Evolutionary conservation across 2,888 invertebrate genomes (phyloP).

Genomic region (Drosophila gaucha): DNA sequence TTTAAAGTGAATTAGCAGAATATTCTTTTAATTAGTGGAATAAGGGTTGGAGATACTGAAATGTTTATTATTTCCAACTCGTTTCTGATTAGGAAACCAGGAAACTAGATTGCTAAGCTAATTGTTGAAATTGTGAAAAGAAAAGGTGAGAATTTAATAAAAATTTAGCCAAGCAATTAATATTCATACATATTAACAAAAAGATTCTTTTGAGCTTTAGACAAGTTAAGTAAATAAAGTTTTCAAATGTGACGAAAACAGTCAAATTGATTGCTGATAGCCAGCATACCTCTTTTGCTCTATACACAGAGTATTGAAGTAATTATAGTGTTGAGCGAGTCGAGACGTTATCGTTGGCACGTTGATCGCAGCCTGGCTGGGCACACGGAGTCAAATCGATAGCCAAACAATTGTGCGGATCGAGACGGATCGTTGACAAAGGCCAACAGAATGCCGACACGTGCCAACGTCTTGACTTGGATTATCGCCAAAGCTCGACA

Average conservation of each 20-base stretch:
- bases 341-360: slow-evolving; percentile 51
- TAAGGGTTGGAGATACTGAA: too few relatives aligned
- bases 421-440: slow-evolving; percentile 28
- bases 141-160: too few relatives aligned
- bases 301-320: neutral
- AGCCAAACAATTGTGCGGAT: slow-evolving; percentile 45
- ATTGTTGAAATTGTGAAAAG: too few relatives aligned
- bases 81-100: too few relatives aligned
- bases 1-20: too few relatives aligned
- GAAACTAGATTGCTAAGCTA: too few relatives aligned
- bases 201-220: too few relatives aligned
- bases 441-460: slow-evolving; percentile 63
- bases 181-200: too few relatives aligned
- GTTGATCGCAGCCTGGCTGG: slow-evolving; percentile 49
- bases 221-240: too few relatives aligned
- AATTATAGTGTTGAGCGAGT: slow-evolving; percentile 18
- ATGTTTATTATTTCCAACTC: too few relatives aligned
- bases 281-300: neutral
- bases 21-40: too few relatives aligned
- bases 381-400: slow-evolving; percentile 56
- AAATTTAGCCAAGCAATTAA: too few relatives aligned
- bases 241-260: neutral
- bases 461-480: slow-evolving; percentile 42
- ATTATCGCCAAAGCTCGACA: slow-evolving; percentile 50
- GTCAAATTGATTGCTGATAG: neutral